phyloP scores from a whole-genome alignment of 92 coral and sea anemone genomes.

The Umimayanthus chanpuru region DNA sequence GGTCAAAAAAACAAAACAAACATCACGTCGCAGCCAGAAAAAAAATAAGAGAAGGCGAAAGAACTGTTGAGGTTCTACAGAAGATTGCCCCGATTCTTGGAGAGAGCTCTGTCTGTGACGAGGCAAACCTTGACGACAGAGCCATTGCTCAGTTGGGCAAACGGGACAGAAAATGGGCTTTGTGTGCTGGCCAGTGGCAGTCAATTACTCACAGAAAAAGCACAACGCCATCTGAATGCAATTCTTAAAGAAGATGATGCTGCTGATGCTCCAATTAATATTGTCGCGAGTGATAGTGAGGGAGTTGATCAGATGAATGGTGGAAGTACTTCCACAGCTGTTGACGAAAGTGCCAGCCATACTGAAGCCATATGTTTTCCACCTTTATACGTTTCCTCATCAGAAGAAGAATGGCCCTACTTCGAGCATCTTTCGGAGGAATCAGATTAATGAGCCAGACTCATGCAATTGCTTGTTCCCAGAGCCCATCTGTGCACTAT shows the following conservation, averaged over 20 bases:
- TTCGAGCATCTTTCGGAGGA: conserved; percentile 30
- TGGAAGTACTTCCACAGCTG: conserved; percentile 23
- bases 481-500: conserved; percentile 35
- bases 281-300: conserved; percentile 20
- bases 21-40: conserved; percentile 27
- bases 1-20: conserved; percentile 27
- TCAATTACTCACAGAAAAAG: conserved; percentile 5
- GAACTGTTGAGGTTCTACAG: conserved; percentile 31
- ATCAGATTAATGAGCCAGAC: conserved; percentile 27
- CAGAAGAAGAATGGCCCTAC: conserved; percentile 27
- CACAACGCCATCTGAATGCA: conserved; percentile 32
- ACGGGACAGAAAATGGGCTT: conserved; percentile 29
- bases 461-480: conserved; percentile 16
- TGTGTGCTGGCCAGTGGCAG: conserved; percentile 27
- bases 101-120: conserved; percentile 38
- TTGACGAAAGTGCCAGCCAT: conserved; percentile 35
- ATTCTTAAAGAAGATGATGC: conserved; percentile 25
- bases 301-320: conserved; percentile 28
- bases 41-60: conserved; percentile 27
- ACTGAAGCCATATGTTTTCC: conserved; percentile 17
- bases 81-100: conserved; percentile 31
- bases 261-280: conserved; percentile 27
- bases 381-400: conserved; percentile 10
- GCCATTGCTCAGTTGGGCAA: too few relatives aligned
- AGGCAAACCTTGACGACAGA: conserved; percentile 32